These are phyloP conservation scores for Chrysoperla carnea DNA, from an alignment of 1,140 invertebrate species.

Conservation along the genomic window DNA sequence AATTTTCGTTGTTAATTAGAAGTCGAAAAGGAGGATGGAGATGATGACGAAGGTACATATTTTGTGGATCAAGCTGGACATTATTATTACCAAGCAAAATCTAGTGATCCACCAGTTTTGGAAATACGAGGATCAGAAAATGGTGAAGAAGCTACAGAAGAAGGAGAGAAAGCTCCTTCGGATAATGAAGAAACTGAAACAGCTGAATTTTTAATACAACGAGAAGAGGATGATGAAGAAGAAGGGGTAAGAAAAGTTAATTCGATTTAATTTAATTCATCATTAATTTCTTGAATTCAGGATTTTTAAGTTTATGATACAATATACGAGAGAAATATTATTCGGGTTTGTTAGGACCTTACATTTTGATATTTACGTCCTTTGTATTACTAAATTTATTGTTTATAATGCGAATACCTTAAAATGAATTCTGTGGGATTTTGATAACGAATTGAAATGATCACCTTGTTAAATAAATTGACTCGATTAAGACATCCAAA, in stretches of 20 bases:
- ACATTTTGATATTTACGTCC: too few species aligned
- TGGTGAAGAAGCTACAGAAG: slow-evolving; percentile 23
- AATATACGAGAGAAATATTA: too few species aligned
- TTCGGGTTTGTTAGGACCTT: too few species aligned
- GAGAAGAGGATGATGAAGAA: slow-evolving; percentile 30
- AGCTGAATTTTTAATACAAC: slow-evolving; percentile 24
- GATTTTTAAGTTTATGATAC: too few species aligned
- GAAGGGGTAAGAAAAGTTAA: slow-evolving; percentile 18
- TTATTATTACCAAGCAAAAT: slow-evolving; percentile 54
- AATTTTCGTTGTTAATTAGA: slow-evolving; percentile 18
- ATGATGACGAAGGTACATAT: slow-evolving; percentile 42
- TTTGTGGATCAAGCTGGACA: slow-evolving; percentile 60
- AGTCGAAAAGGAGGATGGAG: slow-evolving; percentile 33
- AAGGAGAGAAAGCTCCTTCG: slow-evolving; percentile 16
- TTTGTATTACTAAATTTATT: too few species aligned
- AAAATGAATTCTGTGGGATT: too few species aligned
- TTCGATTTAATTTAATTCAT: too few species aligned
- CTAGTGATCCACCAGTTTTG: slow-evolving; percentile 41
- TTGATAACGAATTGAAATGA: too few species aligned
- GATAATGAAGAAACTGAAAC: slow-evolving; percentile 19
- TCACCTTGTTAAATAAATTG: too few species aligned
- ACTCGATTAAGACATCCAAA: too few species aligned
- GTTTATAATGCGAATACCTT: too few species aligned
- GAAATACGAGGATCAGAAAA: slow-evolving; percentile 26
- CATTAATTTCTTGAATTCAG: too few species aligned